Evolutionary conservation across 2,888 invertebrate species (phyloP).

Genomic region (Cancer borealis): DNA sequence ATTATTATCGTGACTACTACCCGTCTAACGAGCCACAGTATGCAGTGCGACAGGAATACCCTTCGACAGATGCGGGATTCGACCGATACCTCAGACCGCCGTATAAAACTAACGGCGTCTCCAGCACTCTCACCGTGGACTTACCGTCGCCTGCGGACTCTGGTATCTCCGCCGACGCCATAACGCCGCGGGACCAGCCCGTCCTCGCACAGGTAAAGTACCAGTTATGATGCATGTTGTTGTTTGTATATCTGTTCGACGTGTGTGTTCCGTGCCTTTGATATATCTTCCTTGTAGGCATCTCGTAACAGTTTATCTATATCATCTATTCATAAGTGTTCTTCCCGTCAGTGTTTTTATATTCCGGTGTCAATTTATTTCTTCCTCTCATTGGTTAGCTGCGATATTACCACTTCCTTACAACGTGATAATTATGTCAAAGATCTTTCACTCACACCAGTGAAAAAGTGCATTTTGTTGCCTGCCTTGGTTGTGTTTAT

Average conservation of each 20-base stretch:
- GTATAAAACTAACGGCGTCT: conserved; percentile 70
- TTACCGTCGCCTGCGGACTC: conserved; percentile 94
- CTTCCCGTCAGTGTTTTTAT: background rate
- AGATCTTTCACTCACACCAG: too few relatives aligned
- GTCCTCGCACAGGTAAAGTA: conserved; percentile 80
- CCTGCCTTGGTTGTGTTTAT: too few relatives aligned
- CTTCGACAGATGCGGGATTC: conserved; percentile 62
- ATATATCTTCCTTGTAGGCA: background rate
- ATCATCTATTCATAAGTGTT: background rate
- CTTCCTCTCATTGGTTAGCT: background rate
- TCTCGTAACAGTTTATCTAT: background rate
- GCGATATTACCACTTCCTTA: background rate
- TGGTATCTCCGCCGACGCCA: conserved; percentile 96
- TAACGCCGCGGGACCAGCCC: conserved; percentile 93
- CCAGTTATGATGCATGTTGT: background rate
- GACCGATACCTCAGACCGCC: conserved; percentile 73
- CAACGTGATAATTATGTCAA: background rate
- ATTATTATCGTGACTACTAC: conserved; percentile 76
- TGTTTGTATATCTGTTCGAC: background rate
- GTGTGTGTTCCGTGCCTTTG: background rate
- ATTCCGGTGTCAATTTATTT: background rate
- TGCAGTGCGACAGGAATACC: conserved; percentile 71
- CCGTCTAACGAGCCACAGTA: conserved; percentile 75
- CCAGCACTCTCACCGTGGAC: conserved; percentile 88
- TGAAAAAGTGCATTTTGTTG: background rate